phyloP scores from a whole-genome alignment of 92 coral and sea anemone species.

The Phenganax marumi region DNA sequence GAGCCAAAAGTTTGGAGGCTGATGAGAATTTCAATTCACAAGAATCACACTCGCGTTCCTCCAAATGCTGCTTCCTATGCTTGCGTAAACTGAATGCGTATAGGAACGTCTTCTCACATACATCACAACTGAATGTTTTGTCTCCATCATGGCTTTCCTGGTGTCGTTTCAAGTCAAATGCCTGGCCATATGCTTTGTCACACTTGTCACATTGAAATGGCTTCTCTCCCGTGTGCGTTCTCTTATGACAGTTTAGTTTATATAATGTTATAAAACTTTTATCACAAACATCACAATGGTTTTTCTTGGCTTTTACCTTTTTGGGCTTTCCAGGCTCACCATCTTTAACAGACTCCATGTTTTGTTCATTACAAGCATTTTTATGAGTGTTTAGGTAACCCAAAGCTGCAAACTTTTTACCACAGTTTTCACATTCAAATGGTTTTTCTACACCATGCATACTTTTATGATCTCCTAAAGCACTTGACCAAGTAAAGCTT shows the following conservation, averaged over 20 bases:
- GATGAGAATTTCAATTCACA: constrained; percentile 18
- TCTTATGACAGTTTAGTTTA: background rate
- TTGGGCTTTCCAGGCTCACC: background rate
- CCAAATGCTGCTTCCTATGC: constrained; percentile 15
- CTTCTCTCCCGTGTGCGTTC: constrained; percentile 2
- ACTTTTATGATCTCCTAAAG: constrained; percentile 13
- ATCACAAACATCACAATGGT: constrained; percentile 2
- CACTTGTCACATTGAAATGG: constrained; percentile 25
- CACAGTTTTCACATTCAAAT: background rate
- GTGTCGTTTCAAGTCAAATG: constrained; percentile 45
- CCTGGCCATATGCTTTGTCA: background rate
- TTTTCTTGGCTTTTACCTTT: background rate
- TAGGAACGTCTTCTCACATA: constrained; percentile 63
- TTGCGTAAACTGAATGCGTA: constrained; percentile 17
- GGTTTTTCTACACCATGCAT: constrained; percentile 7
- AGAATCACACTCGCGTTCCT: background rate
- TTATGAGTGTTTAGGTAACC: constrained; percentile 15
- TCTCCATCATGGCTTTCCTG: constrained; percentile 91
- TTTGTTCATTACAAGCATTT: constrained; percentile 14
- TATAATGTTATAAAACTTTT: constrained; percentile 16
- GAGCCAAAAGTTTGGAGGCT: background rate
- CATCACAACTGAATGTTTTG: constrained; percentile 78
- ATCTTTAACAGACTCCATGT: background rate
- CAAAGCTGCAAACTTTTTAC: constrained; percentile 6
- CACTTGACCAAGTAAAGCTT: constrained; percentile 3